Percentiles rank a stretch among this genome's conserved stretches.
Conservation (phyloP, 1,140 invertebrate genomes). For the Drusus annulatus region DNA sequence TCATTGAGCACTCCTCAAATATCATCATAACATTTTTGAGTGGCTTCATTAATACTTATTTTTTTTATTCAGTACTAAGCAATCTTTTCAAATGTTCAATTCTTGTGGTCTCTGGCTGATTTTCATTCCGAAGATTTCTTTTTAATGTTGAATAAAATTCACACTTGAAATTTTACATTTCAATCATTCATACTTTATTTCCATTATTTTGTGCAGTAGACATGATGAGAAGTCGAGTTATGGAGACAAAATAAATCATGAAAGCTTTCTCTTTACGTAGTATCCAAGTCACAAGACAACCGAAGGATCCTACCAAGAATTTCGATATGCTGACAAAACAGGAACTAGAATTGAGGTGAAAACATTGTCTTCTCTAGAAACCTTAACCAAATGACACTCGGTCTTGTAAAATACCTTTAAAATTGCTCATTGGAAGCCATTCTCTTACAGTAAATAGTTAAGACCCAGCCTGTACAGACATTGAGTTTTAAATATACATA, state of each 20-base stretch:
- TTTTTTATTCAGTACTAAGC: too few species aligned
- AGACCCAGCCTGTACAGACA: not conserved
- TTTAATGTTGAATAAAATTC: too few species aligned
- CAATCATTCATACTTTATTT: too few species aligned
- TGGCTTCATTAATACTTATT: too few species aligned
- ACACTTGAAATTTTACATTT: too few species aligned
- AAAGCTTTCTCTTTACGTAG: slow-evolving; percentile 41
- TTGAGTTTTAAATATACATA: too few species aligned
- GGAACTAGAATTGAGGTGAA: slow-evolving; percentile 42
- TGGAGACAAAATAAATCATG: slow-evolving; percentile 19
- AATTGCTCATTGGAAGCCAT: not conserved
- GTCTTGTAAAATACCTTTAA: not conserved
- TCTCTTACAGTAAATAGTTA: not conserved
- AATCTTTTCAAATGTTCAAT: too few species aligned
- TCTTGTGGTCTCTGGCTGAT: too few species aligned
- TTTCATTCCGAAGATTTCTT: too few species aligned
- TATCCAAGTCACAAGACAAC: slow-evolving; percentile 35
- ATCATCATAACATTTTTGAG: too few species aligned
- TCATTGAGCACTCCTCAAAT: too few species aligned
- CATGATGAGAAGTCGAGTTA: not conserved
- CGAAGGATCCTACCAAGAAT: slow-evolving; percentile 38
- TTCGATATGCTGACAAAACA: slow-evolving; percentile 23
- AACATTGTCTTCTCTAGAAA: slow-evolving; percentile 45
- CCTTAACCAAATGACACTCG: slow-evolving; percentile 26
- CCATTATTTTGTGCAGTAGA: too few species aligned